Percentiles rank a stretch among this genome's conserved stretches.
phyloP scores from a whole-genome alignment of 1,140 invertebrate genomes.

The Battus philenor region DNA sequence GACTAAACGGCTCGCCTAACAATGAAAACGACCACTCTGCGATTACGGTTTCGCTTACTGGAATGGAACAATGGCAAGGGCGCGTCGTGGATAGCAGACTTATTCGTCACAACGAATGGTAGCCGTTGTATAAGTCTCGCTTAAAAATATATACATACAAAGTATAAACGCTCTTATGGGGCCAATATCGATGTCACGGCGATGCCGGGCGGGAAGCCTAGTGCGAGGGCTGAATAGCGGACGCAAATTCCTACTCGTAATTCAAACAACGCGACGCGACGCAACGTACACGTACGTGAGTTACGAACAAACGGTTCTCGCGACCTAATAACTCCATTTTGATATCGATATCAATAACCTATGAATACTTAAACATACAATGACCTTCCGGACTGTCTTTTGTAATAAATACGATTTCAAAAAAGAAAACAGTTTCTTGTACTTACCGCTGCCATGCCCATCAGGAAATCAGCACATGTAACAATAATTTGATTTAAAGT shows the following conservation, averaged over 20 bases:
- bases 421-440: not conserved
- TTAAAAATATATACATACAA: slow-evolving; percentile 28
- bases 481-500: no score
- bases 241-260: slow-evolving; percentile 72
- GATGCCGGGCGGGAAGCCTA: slow-evolving; percentile 32
- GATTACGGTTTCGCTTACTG: slow-evolving; percentile 59
- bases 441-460: slow-evolving; percentile 57
- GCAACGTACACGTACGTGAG: slow-evolving; percentile 48
- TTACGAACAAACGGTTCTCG: slow-evolving; percentile 52
- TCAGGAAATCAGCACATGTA: slow-evolving; percentile 55
- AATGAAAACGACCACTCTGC: slow-evolving; percentile 47
- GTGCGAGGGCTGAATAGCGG: slow-evolving; percentile 65
- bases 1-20: not conserved
- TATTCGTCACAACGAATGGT: slow-evolving; percentile 49
- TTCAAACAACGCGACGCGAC: slow-evolving; percentile 62
- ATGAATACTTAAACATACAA: slow-evolving; percentile 39
- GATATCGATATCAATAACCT: slow-evolving; percentile 46
- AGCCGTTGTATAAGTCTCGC: slow-evolving; percentile 41
- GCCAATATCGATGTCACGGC: slow-evolving; percentile 58
- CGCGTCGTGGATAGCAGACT: slow-evolving; percentile 44
- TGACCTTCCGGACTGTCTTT: slow-evolving; percentile 17
- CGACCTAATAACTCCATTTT: slow-evolving; percentile 61
- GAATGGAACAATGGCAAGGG: slow-evolving; percentile 57
- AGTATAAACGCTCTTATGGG: slow-evolving; percentile 45
- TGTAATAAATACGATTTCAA: not conserved